Evolutionary conservation across 53 echinoderm and acorn worm species (phyloP).

Genomic region (Patiria pectinifera): DNA sequence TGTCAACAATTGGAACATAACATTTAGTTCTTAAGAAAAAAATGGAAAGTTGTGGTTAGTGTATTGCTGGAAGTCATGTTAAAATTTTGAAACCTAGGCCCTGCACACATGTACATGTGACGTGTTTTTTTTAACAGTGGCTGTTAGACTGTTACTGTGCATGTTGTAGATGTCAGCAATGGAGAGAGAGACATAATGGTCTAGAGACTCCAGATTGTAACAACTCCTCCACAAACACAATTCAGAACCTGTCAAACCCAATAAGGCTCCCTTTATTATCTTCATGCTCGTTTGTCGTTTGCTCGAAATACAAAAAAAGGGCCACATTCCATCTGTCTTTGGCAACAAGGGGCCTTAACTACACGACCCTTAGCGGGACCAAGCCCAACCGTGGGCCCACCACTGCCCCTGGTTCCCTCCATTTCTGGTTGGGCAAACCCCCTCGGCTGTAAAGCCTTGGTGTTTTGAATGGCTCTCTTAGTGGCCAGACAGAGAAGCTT

Average conservation of each 20-base stretch:
- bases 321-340: slow-evolving; percentile 19
- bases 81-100: too few species aligned
- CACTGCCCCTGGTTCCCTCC: background rate
- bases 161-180: too few species aligned
- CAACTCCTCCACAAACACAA: slow-evolving; percentile 31
- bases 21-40: too few species aligned
- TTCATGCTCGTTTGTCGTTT: slow-evolving; percentile 19
- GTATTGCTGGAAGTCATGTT: too few species aligned
- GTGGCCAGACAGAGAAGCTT: slow-evolving; percentile 12
- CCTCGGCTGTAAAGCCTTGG: slow-evolving; percentile 45
- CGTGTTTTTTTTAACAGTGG: too few species aligned
- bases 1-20: too few species aligned
- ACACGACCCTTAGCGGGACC: slow-evolving; percentile 6
- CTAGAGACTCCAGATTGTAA: background rate
- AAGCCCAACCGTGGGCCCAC: background rate
- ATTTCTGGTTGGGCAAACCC: background rate
- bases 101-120: too few species aligned
- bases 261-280: slow-evolving; percentile 25
- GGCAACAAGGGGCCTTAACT: slow-evolving; percentile 17
- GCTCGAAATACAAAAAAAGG: background rate
- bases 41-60: too few species aligned
- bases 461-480: slow-evolving; percentile 5
- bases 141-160: too few species aligned
- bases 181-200: background rate
- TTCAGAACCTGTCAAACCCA: slow-evolving; percentile 30